phyloP scores from a whole-genome alignment of 2,797 vertebrate genomes.

The Cirrhinus mrigala region DNA sequence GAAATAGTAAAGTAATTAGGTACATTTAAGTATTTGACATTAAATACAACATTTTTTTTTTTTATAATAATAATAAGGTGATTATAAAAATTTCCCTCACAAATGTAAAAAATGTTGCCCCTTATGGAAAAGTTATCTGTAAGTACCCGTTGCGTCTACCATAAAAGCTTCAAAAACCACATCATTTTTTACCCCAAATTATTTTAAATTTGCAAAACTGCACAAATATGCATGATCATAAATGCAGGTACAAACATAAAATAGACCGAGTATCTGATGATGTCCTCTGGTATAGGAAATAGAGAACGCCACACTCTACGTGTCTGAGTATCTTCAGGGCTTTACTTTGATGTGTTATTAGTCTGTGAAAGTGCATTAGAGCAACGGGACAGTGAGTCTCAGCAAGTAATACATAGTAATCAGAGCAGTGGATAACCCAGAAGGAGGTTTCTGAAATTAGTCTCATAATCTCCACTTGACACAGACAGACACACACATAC shows the following conservation, averaged over 20 bases:
- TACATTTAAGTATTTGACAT: too few species aligned
- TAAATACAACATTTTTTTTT: too few species aligned
- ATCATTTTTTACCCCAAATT: background rate
- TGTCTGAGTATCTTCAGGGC: constrained; percentile 40
- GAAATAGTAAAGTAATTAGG: too few species aligned
- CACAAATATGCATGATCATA: background rate
- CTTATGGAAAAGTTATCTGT: background rate
- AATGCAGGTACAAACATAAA: constrained; percentile 8
- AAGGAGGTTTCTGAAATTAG: constrained; percentile 63
- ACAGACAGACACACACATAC: constrained; percentile 24
- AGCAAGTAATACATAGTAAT: constrained; percentile 54
- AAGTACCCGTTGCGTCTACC: background rate
- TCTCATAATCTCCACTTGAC: constrained; percentile 63
- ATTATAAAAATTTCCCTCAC: too few species aligned
- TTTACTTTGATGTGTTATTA: constrained; percentile 62
- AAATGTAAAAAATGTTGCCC: too few species aligned
- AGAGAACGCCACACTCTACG: constrained; percentile 21
- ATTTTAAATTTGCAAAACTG: background rate
- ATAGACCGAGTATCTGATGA: background rate
- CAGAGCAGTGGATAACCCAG: constrained; percentile 46
- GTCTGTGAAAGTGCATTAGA: constrained; percentile 59
- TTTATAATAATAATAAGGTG: too few species aligned
- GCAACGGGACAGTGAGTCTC: constrained; percentile 49
- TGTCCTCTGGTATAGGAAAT: constrained; percentile 16
- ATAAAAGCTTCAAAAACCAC: background rate